These are phyloP conservation scores for Clarias gariepinus DNA, from an alignment of 2,113 vertebrate species.

Conservation along the genomic window DNA sequence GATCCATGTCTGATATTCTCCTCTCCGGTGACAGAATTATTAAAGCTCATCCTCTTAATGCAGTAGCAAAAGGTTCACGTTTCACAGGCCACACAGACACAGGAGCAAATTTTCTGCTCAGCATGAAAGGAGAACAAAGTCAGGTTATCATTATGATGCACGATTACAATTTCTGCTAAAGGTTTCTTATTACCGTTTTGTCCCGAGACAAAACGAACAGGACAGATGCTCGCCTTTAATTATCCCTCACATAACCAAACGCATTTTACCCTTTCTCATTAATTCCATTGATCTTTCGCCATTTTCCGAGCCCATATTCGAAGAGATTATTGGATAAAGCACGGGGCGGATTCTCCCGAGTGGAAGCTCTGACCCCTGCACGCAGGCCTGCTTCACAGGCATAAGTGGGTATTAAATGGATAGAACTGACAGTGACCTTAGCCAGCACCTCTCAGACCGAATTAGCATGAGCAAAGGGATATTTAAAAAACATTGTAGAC, in stretches of 20 bases:
- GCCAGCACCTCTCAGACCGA: slow-evolving; percentile 68
- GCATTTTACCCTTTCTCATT: slow-evolving; percentile 73
- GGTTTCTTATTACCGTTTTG: slow-evolving; percentile 60
- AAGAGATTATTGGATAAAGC: slow-evolving; percentile 81
- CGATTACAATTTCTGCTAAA: not conserved
- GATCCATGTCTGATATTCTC: slow-evolving; percentile 67
- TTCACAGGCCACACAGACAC: slow-evolving; percentile 60
- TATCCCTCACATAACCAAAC: slow-evolving; percentile 73
- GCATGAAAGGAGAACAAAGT: not conserved
- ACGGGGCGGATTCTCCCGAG: slow-evolving; percentile 69
- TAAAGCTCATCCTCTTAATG: slow-evolving; percentile 74
- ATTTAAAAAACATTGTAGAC: slow-evolving; percentile 53
- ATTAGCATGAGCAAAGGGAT: slow-evolving; percentile 71
- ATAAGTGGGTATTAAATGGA: slow-evolving; percentile 85
- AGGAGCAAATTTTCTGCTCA: slow-evolving; percentile 9
- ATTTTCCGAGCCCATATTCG: slow-evolving; percentile 78
- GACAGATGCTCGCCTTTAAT: slow-evolving; percentile 71
- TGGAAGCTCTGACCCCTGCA: slow-evolving; percentile 68
- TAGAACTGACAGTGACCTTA: slow-evolving; percentile 82
- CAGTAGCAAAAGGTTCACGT: slow-evolving; percentile 66
- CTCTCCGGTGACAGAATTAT: slow-evolving; percentile 71
- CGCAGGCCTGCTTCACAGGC: slow-evolving; percentile 70
- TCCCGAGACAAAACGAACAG: slow-evolving; percentile 58
- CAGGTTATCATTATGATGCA: slow-evolving; percentile 1
- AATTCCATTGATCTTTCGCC: slow-evolving; percentile 80